phyloP scores from a whole-genome alignment of 2,888 invertebrate species.

The Gastracanthus pulcherrimus region DNA sequence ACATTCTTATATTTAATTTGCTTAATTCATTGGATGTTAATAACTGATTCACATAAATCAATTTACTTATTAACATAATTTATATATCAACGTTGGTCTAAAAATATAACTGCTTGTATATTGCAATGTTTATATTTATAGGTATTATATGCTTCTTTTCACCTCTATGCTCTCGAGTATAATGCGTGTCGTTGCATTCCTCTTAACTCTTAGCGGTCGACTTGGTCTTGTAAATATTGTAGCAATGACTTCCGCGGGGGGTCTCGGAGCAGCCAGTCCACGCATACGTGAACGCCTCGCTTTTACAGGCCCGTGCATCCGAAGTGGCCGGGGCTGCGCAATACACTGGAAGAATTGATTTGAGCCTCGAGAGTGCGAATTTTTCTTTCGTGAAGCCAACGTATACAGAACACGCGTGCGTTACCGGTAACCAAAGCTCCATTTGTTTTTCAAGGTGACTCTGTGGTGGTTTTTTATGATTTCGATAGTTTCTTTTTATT shows the following conservation, averaged over 20 bases:
- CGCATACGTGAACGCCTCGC: constrained; percentile 30
- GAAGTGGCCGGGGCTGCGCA: constrained; percentile 67
- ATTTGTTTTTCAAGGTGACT: too few species aligned
- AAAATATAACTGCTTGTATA: too few species aligned
- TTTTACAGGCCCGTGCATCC: constrained; percentile 64
- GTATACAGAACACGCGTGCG: neutral
- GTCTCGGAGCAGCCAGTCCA: constrained; percentile 20
- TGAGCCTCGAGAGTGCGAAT: constrained; percentile 60
- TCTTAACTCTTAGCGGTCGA: constrained; percentile 28
- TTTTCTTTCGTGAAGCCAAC: neutral
- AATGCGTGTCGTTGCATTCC: neutral
- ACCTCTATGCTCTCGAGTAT: neutral
- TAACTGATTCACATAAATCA: too few species aligned
- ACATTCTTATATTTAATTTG: too few species aligned
- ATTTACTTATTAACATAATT: too few species aligned
- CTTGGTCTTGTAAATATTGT: constrained; percentile 69
- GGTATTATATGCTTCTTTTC: neutral
- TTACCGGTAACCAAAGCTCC: neutral
- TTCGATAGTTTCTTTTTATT: too few species aligned
- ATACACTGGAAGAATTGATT: constrained; percentile 73
- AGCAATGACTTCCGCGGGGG: constrained; percentile 65
- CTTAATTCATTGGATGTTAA: too few species aligned
- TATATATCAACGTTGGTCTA: too few species aligned
- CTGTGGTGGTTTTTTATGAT: too few species aligned
- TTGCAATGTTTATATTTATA: too few species aligned